Conservation (phyloP, 2,797 vertebrate species). For the Ambastaia sidthimunki region DNA sequence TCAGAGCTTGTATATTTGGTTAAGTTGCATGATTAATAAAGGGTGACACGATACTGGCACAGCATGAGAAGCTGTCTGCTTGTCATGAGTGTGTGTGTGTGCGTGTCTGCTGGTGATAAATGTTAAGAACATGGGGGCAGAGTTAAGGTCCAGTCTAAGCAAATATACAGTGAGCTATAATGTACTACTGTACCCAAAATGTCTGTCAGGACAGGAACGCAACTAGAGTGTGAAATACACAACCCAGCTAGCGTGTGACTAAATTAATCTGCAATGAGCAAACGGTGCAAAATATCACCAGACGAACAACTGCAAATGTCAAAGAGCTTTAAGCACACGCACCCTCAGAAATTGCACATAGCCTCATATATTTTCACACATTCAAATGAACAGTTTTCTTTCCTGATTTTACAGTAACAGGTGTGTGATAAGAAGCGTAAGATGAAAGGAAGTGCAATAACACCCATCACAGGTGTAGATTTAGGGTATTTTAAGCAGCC, state of each 20-base stretch:
- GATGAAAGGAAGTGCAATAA: not conserved
- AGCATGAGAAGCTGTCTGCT: constrained; percentile 52
- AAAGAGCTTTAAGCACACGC: not conserved
- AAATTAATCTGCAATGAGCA: no score
- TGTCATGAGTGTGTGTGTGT: constrained; percentile 40
- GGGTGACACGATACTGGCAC: constrained; percentile 74
- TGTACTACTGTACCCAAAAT: no score
- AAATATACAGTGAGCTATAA: not conserved
- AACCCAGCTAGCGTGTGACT: not conserved
- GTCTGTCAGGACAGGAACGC: no score
- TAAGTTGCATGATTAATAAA: constrained; percentile 89
- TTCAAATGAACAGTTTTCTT: not conserved
- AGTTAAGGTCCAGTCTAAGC: not conserved
- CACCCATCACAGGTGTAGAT: not conserved
- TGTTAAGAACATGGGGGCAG: not conserved
- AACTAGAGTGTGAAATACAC: not conserved
- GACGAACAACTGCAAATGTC: no score
- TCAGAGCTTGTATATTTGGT: constrained; percentile 82
- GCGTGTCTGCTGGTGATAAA: not conserved
- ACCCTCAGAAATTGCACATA: not conserved
- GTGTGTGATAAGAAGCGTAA: not conserved
- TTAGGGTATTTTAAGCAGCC: not conserved
- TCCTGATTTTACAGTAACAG: not conserved
- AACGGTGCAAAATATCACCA: not conserved
- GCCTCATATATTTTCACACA: not conserved